These are phyloP conservation scores for Heliconius congener DNA, from an alignment of 1,140 invertebrate genomes.

Conservation along the genomic window DNA sequence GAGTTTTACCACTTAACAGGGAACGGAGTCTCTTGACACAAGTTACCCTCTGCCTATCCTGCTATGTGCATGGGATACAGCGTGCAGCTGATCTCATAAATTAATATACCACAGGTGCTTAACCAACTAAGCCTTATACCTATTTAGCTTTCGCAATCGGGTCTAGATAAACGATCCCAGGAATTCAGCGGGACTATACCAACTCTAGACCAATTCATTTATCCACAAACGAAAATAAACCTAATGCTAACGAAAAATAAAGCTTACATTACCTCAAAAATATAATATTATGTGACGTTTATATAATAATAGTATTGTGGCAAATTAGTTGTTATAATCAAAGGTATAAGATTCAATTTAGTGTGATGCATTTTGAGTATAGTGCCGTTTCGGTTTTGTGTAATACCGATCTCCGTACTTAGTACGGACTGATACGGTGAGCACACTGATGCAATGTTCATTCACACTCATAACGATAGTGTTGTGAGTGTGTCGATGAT, in stretches of 20 bases:
- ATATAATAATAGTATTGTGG: conserved; percentile 19
- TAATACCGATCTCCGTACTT: conserved; percentile 59
- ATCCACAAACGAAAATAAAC: conserved; percentile 29
- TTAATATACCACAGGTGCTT: not conserved
- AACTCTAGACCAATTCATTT: conserved; percentile 45
- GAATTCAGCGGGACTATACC: conserved; percentile 40
- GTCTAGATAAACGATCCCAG: conserved; percentile 24
- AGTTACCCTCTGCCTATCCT: too few species aligned
- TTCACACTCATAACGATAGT: conserved; percentile 58
- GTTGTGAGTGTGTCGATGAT: conserved; percentile 38
- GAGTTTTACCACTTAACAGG: too few species aligned
- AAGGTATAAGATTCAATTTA: conserved; percentile 33
- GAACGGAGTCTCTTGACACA: too few species aligned
- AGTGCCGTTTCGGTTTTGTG: not conserved
- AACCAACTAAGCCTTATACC: not conserved
- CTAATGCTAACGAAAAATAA: not conserved
- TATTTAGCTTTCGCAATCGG: conserved; percentile 19
- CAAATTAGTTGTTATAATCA: not conserved
- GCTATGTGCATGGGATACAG: too few species aligned
- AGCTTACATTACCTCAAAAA: conserved; percentile 11
- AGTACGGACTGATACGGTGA: conserved; percentile 69
- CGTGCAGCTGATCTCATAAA: not conserved
- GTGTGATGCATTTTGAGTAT: conserved; percentile 11
- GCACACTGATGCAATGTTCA: conserved; percentile 71
- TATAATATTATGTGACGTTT: conserved; percentile 27